Base-by-base conservation (phyloP, 2,797 vertebrate species). In the Mus caroli region DNA sequence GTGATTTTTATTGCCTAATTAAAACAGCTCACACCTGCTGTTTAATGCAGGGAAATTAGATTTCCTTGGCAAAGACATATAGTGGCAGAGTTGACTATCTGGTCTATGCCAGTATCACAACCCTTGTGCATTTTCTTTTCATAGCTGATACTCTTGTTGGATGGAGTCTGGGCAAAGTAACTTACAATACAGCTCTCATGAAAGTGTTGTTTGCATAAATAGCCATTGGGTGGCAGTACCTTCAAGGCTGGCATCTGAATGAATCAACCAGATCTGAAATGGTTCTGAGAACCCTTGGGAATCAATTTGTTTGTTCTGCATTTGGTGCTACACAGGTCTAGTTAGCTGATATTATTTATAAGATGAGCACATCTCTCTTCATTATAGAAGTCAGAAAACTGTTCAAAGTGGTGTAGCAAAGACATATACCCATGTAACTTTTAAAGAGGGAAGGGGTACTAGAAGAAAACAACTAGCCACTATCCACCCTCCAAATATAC, bases 171-270 rank as follows among this genome's bases (percentile, higher is more conserved):
- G 50, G 71, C 78, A 77, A 83, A 87, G 71, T 71, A 22, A 14
- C 76, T 75, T 34, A 95, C 26, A 69, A 71, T 26, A 37, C 13
- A 77, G 58, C 56, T 82, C 56, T 79, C 40, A 15, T 28, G 52
- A 87, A 83, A 58, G 80, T 94, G 96, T 67, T 96, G 52, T 97
- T 96, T 94, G 80, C 62, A 95, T 67, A 93, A 94, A 88, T 88
- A 95, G 71, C 96, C 94, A 97, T 85, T 83, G 92, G 93, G 93
- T 97, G 97, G 96, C 91, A 96, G 88, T 95, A 94, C 77, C 73
- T 97, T 67, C 93, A 78, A 96, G 67, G 71, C 54, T 82, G 83
- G 62, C 69, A 54, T 87, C 56, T 91, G 71, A 37, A 88, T 67
- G n/a, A 91, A 64, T n/a, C 87, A 90, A 64, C 64, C 54, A 54